phyloP scores from a whole-genome alignment of 1,140 invertebrate genomes.

The Centruroides sculpturatus region DNA sequence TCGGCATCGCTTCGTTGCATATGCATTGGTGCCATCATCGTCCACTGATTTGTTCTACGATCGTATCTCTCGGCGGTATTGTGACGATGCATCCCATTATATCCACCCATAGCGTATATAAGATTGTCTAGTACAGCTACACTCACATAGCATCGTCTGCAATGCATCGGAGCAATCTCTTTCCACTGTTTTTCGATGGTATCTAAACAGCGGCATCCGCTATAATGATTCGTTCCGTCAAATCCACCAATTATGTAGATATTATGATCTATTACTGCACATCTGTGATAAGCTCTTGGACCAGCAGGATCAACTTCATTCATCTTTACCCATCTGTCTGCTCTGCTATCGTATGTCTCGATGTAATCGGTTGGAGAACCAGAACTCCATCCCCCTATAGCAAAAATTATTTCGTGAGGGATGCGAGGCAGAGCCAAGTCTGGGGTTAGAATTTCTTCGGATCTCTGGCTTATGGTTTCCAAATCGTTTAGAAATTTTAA shows the following conservation, averaged over 20 bases:
- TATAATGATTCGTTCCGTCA: no score
- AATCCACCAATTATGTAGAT: no score
- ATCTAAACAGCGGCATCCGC: no score
- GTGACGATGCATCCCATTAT: no score
- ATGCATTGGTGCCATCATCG: constrained; percentile 23
- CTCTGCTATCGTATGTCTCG: not conserved
- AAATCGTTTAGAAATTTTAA: not conserved
- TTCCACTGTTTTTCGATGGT: no score
- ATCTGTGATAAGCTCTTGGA: not conserved
- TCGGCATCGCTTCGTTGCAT: constrained; percentile 24
- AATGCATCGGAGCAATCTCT: no score
- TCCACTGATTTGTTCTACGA: constrained; percentile 26
- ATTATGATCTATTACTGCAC: not conserved
- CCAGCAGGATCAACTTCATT: not conserved
- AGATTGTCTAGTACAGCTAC: no score
- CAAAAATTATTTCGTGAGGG: not conserved
- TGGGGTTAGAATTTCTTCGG: not conserved
- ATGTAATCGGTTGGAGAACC: not conserved
- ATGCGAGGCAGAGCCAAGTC: not conserved
- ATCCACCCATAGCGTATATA: no score
- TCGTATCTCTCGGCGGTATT: not conserved
- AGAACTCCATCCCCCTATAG: not conserved
- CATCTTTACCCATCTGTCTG: not conserved
- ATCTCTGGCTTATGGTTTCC: no score
- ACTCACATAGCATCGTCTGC: no score